Conservation (phyloP, 2,888 invertebrate genomes). For the Eupithecia centaureata region DNA sequence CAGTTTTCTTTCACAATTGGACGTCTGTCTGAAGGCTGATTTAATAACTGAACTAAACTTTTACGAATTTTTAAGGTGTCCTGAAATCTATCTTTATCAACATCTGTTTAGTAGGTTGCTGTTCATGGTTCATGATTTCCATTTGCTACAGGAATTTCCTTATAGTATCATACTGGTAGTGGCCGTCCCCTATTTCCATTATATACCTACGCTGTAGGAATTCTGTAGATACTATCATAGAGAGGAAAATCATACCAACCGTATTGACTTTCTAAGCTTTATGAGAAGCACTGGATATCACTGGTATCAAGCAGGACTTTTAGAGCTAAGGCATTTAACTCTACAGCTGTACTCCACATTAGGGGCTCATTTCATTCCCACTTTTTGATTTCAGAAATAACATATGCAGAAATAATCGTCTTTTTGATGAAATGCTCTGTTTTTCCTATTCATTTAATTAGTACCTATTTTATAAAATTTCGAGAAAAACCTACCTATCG, state of each 20-base stretch:
- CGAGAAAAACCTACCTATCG: not conserved
- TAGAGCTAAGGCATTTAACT: constrained; percentile 15
- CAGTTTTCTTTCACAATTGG: too few relatives aligned
- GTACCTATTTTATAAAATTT: not conserved
- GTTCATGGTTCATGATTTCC: not conserved
- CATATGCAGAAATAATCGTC: not conserved
- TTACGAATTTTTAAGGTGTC: too few relatives aligned
- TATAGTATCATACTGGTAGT: not conserved
- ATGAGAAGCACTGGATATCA: not conserved
- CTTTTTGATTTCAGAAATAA: constrained; percentile 9
- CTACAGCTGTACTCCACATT: constrained; percentile 12
- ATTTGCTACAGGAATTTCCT: not conserved
- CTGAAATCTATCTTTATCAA: not conserved
- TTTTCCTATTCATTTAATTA: too few relatives aligned
- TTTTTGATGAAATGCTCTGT: not conserved
- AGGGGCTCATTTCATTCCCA: not conserved
- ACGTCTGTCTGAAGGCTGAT: too few relatives aligned
- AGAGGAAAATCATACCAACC: not conserved
- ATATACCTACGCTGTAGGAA: not conserved
- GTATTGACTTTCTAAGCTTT: not conserved
- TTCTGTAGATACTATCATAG: not conserved
- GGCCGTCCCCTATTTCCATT: not conserved
- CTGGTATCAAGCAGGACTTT: constrained; percentile 17
- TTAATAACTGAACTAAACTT: too few relatives aligned
- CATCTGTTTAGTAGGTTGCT: not conserved